Evolutionary conservation across 2,113 vertebrate genomes (phyloP), one percentile per base, ranked within the genome.

Genomic region (Zosterops pallidus): DNA sequence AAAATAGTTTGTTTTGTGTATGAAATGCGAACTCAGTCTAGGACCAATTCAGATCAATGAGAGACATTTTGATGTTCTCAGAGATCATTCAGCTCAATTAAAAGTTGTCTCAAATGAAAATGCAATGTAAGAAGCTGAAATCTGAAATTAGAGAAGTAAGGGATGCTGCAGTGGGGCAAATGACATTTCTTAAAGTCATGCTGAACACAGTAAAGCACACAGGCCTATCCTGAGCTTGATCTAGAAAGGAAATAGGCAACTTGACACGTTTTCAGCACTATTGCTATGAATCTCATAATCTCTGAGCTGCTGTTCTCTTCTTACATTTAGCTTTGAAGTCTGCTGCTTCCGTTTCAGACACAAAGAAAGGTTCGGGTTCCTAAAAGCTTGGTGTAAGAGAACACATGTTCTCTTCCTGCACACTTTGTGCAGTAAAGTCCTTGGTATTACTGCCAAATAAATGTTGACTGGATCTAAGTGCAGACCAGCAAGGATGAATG

Each of bases 61-160:
- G 56, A 94, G 49, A 84, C 41, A 71, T 64, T 86, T 84, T 82
- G 15, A 33, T 71, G 20, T 65, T 91, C 60, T 86, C 41, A 88
- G 65, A 85, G 56, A 49, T 68, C 22, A 42, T 65, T 72, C 64
- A 71, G 86, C 33, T 84, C 72, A 81, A 89, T 83, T 92, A 84
- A 93, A 95, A 90, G 75, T 46, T 59, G 60, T 62, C 69, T 84
- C n/a, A 75, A 82, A 78, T 68, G 69, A 81, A 94, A 86, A 89
- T 49, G 28, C 46, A 49, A 71, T 42, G 25, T 56, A 83, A 81
- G 62, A 91, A 84, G 44, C 28, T 81, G 62, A 91, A 86, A 89
- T 91, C 29, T 81, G 80, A 71, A 86, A 79, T 81, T 25, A 53
- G 57, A 46, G 72, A 86, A 82, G 41, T 53, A 49, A 79, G 28